Evolutionary conservation across 2,888 invertebrate genomes (phyloP).

Genomic region (Brachycybe producta): DNA sequence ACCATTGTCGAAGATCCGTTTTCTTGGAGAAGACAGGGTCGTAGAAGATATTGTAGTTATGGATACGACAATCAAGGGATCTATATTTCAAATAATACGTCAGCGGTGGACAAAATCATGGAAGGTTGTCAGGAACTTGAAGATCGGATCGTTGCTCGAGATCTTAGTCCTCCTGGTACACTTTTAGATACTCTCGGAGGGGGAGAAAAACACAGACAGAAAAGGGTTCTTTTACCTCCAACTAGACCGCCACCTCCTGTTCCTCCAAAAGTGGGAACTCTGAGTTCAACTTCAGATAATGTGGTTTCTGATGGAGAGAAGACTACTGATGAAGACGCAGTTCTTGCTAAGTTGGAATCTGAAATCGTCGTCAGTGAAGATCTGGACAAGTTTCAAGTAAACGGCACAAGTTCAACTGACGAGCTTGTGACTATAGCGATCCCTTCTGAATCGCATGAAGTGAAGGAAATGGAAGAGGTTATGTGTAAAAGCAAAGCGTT

Average conservation of each 20-base stretch:
- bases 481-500: too few relatives aligned
- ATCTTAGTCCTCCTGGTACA: conserved; percentile 13
- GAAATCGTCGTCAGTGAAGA: too few relatives aligned
- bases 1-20: conserved; percentile 10
- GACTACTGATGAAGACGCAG: too few relatives aligned
- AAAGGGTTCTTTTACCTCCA: neutral
- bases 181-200: neutral
- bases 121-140: conserved; percentile 13
- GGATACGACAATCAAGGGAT: neutral
- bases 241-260: neutral
- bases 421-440: too few relatives aligned
- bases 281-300: too few relatives aligned
- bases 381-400: too few relatives aligned
- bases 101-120: conserved; percentile 1
- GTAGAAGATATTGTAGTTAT: neutral
- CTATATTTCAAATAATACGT: neutral
- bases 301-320: too few relatives aligned
- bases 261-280: conserved; percentile 2
- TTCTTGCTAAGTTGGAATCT: too few relatives aligned
- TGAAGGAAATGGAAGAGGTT: too few relatives aligned
- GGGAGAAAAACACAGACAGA: neutral
- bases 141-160: neutral
- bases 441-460: too few relatives aligned
- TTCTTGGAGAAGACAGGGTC: conserved; percentile 7
- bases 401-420: too few relatives aligned